Evolutionary conservation across 2,113 vertebrate genomes (phyloP).

Genomic region (Hydrolagus affinis): DNA sequence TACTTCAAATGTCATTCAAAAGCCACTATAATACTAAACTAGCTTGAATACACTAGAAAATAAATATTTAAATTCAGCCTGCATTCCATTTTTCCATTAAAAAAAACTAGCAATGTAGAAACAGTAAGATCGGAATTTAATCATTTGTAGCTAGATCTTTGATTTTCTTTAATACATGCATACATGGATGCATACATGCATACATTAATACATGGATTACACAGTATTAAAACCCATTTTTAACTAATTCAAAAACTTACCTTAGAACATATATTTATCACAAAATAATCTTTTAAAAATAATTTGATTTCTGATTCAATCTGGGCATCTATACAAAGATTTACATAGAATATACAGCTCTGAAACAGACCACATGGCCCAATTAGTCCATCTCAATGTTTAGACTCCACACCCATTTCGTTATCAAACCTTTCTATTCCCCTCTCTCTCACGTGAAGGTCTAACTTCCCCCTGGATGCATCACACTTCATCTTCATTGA

Average conservation of each 20-base stretch:
- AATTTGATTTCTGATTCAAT: neutral
- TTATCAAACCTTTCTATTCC: too few species aligned
- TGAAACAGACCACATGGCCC: too few species aligned
- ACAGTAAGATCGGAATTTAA: neutral
- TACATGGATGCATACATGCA: neutral
- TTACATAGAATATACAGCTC: too few species aligned
- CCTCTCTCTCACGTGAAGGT: too few species aligned
- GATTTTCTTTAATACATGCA: neutral
- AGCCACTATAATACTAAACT: neutral
- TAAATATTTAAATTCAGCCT: neutral
- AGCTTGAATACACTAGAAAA: neutral
- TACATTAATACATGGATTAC: neutral
- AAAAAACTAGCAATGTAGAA: neutral
- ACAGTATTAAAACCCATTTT: neutral
- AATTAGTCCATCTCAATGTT: too few species aligned
- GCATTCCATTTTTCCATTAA: neutral
- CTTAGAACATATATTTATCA: neutral
- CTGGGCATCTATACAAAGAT: too few species aligned
- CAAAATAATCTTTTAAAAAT: neutral
- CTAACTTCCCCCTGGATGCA: too few species aligned
- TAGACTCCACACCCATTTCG: too few species aligned
- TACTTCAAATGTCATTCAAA: neutral
- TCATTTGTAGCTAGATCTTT: neutral
- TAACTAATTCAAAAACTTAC: neutral
- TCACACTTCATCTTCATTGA: neutral